These are phyloP conservation scores for Sclerurus mexicanus DNA, from an alignment of 2,113 vertebrate species.

Conservation along the genomic window DNA sequence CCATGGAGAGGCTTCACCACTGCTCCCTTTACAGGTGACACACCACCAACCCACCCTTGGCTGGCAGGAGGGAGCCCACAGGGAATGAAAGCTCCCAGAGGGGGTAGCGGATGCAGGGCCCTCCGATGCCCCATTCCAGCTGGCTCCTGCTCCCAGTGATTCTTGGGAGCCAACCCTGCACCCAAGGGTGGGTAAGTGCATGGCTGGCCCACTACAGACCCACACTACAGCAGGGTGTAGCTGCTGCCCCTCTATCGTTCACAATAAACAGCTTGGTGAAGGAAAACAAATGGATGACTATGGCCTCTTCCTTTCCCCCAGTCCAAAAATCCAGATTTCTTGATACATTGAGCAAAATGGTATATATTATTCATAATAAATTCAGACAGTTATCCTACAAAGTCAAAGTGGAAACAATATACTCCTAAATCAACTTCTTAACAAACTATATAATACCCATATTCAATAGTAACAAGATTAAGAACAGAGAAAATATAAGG, in stretches of 20 bases:
- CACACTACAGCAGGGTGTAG: background rate
- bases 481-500: background rate
- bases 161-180: fast-evolving
- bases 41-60: fast-evolving
- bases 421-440: background rate
- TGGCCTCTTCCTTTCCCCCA: no score
- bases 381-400: background rate
- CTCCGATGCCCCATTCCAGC: background rate
- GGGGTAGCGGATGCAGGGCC: background rate
- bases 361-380: background rate
- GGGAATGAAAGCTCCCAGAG: background rate
- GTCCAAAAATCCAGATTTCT: background rate
- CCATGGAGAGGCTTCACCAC: background rate
- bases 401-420: background rate
- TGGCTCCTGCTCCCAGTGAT: fast-evolving
- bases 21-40: background rate
- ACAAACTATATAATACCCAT: background rate
- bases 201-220: background rate
- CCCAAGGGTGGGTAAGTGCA: background rate
- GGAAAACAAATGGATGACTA: background rate
- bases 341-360: background rate
- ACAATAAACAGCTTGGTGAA: background rate
- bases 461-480: background rate
- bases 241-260: fast-evolving
- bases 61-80: fast-evolving